Conservation (phyloP, 2,113 vertebrate species). For the Bujurquina vittata region DNA sequence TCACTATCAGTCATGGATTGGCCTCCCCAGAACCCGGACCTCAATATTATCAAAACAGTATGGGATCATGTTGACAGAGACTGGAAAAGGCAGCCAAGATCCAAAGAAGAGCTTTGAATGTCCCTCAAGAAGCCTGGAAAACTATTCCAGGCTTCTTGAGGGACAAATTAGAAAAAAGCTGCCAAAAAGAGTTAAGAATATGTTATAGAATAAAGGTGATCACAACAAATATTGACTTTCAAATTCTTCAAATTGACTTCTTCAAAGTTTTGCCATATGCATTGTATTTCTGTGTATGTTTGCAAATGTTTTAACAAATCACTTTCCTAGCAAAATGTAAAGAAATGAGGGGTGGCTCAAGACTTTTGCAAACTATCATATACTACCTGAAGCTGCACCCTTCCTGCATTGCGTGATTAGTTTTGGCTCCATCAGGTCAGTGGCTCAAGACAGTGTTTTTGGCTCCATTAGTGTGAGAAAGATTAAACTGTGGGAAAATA, state of each 20-base stretch:
- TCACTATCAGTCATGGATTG: too few relatives aligned
- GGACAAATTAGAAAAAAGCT: background rate
- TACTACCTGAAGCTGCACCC: background rate
- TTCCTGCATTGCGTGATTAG: background rate
- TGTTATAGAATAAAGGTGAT: background rate
- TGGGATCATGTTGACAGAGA: background rate
- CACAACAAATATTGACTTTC: background rate
- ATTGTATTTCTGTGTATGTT: background rate
- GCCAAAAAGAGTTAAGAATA: background rate
- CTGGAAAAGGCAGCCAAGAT: too few relatives aligned
- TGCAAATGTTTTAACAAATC: background rate
- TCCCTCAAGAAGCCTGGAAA: background rate
- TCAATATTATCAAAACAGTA: background rate
- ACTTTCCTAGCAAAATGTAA: background rate
- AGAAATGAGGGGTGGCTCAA: background rate
- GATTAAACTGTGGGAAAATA: conserved; percentile 41
- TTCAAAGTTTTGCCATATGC: background rate
- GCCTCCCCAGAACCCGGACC: too few relatives aligned
- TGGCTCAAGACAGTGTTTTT: background rate
- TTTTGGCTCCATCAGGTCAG: background rate
- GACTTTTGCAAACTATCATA: background rate
- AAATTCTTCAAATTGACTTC: background rate
- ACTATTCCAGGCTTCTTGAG: too few relatives aligned
- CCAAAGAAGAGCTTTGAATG: background rate
- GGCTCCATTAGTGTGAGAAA: background rate